Evolutionary conservation across 2,888 invertebrate genomes (phyloP).

Genomic region (Caenorhabditis drosophilae): DNA sequence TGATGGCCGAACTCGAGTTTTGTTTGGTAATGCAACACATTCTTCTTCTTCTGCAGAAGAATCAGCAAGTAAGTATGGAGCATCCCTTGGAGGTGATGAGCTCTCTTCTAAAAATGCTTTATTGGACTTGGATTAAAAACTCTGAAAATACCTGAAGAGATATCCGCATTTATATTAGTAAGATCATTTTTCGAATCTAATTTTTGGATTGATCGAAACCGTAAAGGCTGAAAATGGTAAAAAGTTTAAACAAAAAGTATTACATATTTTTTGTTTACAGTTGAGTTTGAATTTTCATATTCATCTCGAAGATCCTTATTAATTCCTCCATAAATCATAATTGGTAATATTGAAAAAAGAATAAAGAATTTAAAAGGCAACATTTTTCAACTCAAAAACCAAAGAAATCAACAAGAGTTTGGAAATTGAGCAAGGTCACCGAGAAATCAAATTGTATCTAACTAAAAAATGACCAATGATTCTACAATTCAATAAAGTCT

Average conservation of each 20-base stretch:
- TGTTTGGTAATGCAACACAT: conserved; percentile 46
- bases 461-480: no score
- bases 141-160: not conserved
- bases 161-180: conserved; percentile 14
- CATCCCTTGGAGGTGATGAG: conserved; percentile 7
- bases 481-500: no score
- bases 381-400: no score
- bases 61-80: conserved; percentile 33
- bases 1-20: conserved; percentile 41
- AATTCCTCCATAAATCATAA: no score
- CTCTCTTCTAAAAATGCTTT: conserved; percentile 11
- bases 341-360: no score
- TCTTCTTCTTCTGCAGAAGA: conserved; percentile 40
- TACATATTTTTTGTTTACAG: conserved; percentile 34
- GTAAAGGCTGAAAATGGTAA: conserved; percentile 13
- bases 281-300: no score
- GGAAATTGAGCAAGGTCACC: no score
- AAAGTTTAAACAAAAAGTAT: conserved; percentile 21
- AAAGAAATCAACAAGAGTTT: no score
- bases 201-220: conserved; percentile 23
- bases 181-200: conserved; percentile 20
- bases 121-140: conserved; percentile 10
- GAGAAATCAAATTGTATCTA: no score
- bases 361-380: no score
- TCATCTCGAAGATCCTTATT: no score